Conservation (phyloP, 2,797 vertebrate genomes). For the Chaunax sp. region DNA sequence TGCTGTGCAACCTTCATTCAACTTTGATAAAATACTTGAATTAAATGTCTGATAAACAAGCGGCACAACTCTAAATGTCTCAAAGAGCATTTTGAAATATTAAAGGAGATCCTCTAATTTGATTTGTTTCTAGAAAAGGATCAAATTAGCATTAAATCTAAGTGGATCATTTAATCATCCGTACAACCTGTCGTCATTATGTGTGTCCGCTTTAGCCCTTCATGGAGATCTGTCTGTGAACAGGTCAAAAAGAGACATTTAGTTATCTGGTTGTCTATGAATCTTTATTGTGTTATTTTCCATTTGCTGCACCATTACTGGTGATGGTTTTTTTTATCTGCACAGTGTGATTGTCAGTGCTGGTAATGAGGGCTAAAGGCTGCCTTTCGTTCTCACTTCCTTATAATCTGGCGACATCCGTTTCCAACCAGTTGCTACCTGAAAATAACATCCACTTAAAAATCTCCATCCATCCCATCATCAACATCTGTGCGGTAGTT, state of each 20-base stretch:
- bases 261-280: no score
- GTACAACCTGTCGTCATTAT: conserved; percentile 24
- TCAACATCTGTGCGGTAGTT: conserved; percentile 1
- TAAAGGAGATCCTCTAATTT: conserved; percentile 44
- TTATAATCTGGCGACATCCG: no score
- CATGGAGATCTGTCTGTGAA: conserved; percentile 21
- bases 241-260: no score
- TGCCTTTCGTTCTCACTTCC: no score
- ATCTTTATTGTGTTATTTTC: no score
- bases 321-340: no score
- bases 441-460: conserved; percentile 6
- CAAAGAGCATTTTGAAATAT: conserved; percentile 53
- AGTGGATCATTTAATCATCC: conserved; percentile 42
- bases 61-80: conserved; percentile 41
- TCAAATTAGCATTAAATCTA: conserved; percentile 66
- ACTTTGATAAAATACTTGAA: conserved; percentile 49
- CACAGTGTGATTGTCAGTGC: no score
- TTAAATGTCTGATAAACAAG: conserved; percentile 52
- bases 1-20: conserved; percentile 30
- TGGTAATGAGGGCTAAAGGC: no score
- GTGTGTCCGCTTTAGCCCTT: conserved; percentile 40
- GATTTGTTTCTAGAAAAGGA: conserved; percentile 57
- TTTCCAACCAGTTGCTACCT: no score
- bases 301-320: no score
- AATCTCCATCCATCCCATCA: no score